phyloP scores from a whole-genome alignment of 2,797 vertebrate genomes.

The Hemitrygon akajei region DNA sequence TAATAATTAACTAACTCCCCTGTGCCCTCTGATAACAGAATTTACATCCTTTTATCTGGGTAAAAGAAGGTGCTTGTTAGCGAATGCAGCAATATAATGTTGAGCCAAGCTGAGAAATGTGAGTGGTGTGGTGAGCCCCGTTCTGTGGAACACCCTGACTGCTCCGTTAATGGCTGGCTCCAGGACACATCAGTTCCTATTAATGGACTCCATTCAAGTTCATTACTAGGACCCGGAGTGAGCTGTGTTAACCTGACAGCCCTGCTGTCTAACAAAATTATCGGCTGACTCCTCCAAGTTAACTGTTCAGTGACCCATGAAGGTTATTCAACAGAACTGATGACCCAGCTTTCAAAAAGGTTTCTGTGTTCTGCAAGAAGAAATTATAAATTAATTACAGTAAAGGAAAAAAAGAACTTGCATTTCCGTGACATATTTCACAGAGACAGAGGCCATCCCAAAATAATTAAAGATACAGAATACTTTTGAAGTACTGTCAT shows the following conservation, averaged over 20 bases:
- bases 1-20: slow-evolving; percentile 9
- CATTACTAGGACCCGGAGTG: slow-evolving; percentile 15
- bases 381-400: not conserved
- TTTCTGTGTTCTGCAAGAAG: not conserved
- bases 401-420: not conserved
- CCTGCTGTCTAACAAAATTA: slow-evolving; percentile 23
- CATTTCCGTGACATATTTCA: not conserved
- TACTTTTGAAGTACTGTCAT: not conserved
- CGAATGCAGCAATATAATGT: not conserved
- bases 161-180: slow-evolving; percentile 18
- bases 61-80: not conserved
- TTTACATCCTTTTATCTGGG: not conserved
- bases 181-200: not conserved
- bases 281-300: not conserved
- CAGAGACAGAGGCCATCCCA: not conserved
- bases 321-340: slow-evolving; percentile 26
- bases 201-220: slow-evolving; percentile 34
- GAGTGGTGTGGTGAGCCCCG: not conserved
- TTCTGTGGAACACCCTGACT: not conserved
- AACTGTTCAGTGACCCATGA: slow-evolving; percentile 1
- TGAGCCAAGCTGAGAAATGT: not conserved
- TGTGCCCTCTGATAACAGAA: not conserved
- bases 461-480: not conserved
- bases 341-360: not conserved
- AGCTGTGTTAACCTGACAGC: slow-evolving; percentile 34